These are phyloP conservation scores for Oncorhynchus tshawytscha DNA, from an alignment of 2,113 vertebrate genomes.

Conservation along the genomic window DNA sequence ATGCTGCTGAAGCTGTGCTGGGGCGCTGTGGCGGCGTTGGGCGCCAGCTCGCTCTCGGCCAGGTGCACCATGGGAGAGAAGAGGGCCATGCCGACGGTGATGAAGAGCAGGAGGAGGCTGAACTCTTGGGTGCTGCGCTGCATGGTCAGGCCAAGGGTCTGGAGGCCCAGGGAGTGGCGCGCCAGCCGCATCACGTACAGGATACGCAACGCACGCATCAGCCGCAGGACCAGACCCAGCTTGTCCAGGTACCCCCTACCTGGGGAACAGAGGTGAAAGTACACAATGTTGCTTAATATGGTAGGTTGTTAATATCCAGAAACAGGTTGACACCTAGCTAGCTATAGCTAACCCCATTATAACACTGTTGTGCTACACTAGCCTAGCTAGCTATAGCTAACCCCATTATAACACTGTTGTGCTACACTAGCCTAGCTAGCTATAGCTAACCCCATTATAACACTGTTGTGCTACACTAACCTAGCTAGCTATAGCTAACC, in stretches of 20 bases:
- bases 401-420: no score
- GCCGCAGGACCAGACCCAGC: conserved; percentile 85
- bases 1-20: conserved; percentile 91
- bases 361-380: no score
- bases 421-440: no score
- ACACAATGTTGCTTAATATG: neutral
- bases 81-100: conserved; percentile 87
- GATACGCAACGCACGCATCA: conserved; percentile 88
- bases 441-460: no score
- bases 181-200: conserved; percentile 94
- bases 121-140: conserved; percentile 86
- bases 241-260: conserved; percentile 88
- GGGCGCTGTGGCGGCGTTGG: conserved; percentile 67
- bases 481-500: no score
- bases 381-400: no score
- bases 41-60: conserved; percentile 83
- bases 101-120: conserved; percentile 88
- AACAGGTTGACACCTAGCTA: no score
- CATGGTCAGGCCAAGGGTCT: conserved; percentile 89
- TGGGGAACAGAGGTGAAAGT: conserved; percentile 19
- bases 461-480: no score
- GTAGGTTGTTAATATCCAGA: no score
- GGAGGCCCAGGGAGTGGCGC: conserved; percentile 91
- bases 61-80: conserved; percentile 91
- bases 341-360: no score